Base-by-base conservation (phyloP, 2,113 vertebrate species). In the Meriones unguiculatus region DNA sequence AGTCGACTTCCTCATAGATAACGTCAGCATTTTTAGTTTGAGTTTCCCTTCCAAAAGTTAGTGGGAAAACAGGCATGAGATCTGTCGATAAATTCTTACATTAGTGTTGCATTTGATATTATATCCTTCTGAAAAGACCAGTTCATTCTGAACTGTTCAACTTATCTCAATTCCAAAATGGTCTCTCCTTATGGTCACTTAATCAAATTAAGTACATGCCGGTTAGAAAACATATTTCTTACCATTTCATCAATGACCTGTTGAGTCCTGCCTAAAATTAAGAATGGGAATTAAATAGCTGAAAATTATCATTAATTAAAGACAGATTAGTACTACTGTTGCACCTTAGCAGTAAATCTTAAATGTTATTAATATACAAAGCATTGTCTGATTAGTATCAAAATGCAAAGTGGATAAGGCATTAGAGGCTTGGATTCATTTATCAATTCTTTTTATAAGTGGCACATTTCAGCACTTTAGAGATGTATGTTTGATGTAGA, bases 11-110 rank as follows among this genome's bases (percentile, higher is more conserved):
- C 4, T 82, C 28, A 82, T 88, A 91, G 38, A 89, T 80, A 73
- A n/a, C 50, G 54, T 91, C 30, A 89, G n/a, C 54, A 64, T 77
- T 64, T 46, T 76, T 64, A 95, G 85, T 73, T 94, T 91, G 70
- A 93, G 73, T 97, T 86, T 97, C 94, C 35, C 50, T 93, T 32
- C 54, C 92, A 62, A 92, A 85, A 97, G 67, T 91, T 81, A 93
- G 35, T 64, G 4, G 73, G 90, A 80, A 30, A 0, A 38, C 14
- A 69, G 22, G 2, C 41, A 93, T 88, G 50, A 18, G n/a, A 59
- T 88, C 35, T 88, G 25, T 94, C 65, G 28, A 93, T 95, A 86
- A 87, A 81, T 17, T n/a, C 22, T 76, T 11, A 76, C 41, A 25
- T 64, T 64, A 25, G 57, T 87, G 7, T 78, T 57, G 52, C 76